Percentiles rank a stretch among this genome's conserved stretches.
Evolutionary conservation across 2,113 vertebrate species (phyloP).

Genomic region (Pelecanoides urinatrix): DNA sequence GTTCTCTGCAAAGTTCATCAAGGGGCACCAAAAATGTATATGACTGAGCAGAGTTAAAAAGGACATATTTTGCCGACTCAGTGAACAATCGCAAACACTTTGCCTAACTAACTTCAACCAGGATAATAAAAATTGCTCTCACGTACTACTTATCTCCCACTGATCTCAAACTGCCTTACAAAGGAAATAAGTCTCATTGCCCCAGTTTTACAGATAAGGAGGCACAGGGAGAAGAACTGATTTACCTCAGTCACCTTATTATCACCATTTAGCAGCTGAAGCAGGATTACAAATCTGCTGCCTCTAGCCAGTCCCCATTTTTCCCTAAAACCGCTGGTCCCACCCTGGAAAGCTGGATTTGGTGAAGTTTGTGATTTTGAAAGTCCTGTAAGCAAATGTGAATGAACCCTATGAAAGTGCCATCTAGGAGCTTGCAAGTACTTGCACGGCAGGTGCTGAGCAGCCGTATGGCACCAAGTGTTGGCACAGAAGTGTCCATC

Average conservation of each 20-base stretch:
- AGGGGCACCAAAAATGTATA: accelerated
- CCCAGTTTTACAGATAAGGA: background rate
- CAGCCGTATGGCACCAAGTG: background rate
- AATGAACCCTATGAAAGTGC: background rate
- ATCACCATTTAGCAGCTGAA: background rate
- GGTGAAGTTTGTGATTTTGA: background rate
- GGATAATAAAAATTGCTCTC: background rate
- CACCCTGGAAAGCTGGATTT: background rate
- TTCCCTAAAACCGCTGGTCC: background rate
- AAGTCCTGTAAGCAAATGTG: background rate
- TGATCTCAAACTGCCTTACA: background rate
- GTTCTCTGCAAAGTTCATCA: background rate
- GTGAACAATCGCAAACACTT: background rate
- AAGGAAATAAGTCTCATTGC: background rate
- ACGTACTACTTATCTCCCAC: background rate
- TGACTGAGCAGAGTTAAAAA: background rate
- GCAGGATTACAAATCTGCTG: background rate
- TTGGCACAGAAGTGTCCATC: background rate
- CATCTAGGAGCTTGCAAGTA: background rate
- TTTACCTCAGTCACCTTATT: background rate
- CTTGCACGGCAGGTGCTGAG: background rate
- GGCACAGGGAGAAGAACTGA: background rate
- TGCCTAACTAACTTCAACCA: background rate
- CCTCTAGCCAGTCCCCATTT: background rate
- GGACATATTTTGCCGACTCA: accelerated